Evolutionary conservation across 2,888 invertebrate genomes (phyloP).

Genomic region (Caenorhabditis sp.): DNA sequence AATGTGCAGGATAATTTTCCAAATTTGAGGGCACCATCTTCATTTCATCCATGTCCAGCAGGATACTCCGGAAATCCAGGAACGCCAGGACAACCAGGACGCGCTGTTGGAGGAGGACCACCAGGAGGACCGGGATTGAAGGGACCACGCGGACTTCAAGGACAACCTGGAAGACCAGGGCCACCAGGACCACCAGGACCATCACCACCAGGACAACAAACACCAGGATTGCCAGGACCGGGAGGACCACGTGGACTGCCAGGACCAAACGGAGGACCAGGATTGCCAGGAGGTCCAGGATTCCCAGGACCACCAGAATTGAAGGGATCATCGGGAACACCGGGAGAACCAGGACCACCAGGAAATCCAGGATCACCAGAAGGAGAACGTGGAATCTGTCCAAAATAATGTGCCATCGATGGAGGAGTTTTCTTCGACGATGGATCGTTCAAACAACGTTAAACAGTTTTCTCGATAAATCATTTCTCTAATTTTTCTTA

Average conservation of each 20-base stretch:
- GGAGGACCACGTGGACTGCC: constrained; percentile 44
- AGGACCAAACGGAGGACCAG: constrained; percentile 49
- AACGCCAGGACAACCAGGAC: constrained; percentile 53
- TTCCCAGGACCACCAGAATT: constrained; percentile 51
- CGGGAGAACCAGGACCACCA: constrained; percentile 46
- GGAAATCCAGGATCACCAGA: constrained; percentile 44
- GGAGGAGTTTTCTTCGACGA: constrained; percentile 67
- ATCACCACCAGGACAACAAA: constrained; percentile 49
- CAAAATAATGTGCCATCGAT: constrained; percentile 65
- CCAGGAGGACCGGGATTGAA: too few species aligned
- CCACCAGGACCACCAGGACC: constrained; percentile 50
- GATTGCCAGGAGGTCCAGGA: constrained; percentile 47
- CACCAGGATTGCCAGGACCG: constrained; percentile 50
- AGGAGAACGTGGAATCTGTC: constrained; percentile 61
- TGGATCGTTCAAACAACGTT: constrained; percentile 36
- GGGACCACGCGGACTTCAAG: constrained; percentile 41
- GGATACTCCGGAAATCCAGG: constrained; percentile 47
- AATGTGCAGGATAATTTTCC: too few species aligned
- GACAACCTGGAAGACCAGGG: constrained; percentile 50
- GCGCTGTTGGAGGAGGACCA: constrained; percentile 8
- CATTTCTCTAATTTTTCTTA: too few species aligned
- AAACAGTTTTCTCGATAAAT: too few species aligned
- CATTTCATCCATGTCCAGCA: constrained; percentile 58
- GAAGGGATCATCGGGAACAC: constrained; percentile 50
- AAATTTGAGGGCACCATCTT: too few species aligned